A percentile compares a stretch with the other conserved stretches of the same genome.
Evolutionary conservation across 2,113 vertebrate species (phyloP).

Genomic region (Anarrhichthys ocellatus): DNA sequence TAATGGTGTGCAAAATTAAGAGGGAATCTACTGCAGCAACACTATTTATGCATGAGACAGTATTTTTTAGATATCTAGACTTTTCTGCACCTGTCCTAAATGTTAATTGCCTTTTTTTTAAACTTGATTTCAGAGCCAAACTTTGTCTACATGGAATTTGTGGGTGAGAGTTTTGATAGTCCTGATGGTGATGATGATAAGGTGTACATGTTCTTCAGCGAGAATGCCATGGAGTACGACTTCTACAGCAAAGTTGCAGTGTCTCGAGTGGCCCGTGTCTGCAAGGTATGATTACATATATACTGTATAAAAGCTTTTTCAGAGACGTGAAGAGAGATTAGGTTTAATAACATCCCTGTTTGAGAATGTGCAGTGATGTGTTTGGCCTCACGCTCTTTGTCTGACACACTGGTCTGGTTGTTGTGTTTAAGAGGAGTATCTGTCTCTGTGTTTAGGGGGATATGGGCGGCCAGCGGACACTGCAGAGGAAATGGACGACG

Average conservation of each 20-base stretch:
- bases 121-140: constrained; percentile 82
- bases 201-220: constrained; percentile 88
- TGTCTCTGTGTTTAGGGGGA: constrained; percentile 78
- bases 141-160: constrained; percentile 85
- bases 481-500: constrained; percentile 85
- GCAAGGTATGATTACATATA: constrained; percentile 77
- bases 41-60: background rate
- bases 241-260: constrained; percentile 84
- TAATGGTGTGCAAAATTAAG: background rate
- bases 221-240: constrained; percentile 87
- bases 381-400: background rate
- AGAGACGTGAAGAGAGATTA: background rate
- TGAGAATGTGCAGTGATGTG: background rate
- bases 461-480: constrained; percentile 81
- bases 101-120: background rate
- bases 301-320: background rate
- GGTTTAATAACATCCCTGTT: background rate
- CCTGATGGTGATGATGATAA: constrained; percentile 83
- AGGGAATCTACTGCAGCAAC: background rate
- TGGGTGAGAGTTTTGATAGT: constrained; percentile 80
- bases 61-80: background rate
- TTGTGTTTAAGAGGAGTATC: constrained; percentile 4
- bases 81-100: background rate
- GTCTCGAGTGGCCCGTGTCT: constrained; percentile 86
- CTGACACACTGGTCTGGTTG: constrained; percentile 2